phyloP scores from a whole-genome alignment of 2,113 vertebrate genomes.

The Ovis canadensis region DNA sequence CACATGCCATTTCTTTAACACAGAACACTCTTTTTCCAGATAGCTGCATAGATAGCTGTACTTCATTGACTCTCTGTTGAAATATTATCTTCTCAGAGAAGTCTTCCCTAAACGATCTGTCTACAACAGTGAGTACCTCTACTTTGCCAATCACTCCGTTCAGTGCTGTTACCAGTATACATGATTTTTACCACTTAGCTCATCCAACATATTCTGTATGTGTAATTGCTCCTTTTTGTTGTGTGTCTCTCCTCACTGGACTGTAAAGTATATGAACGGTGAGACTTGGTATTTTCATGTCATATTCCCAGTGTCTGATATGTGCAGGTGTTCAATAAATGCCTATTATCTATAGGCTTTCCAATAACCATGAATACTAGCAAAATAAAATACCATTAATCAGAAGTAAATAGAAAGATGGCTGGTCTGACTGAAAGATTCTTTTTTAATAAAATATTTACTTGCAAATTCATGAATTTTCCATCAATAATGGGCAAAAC shows the following conservation, averaged over 20 bases:
- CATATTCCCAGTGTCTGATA: background rate
- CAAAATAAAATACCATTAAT: background rate
- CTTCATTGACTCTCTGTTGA: background rate
- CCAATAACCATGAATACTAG: background rate
- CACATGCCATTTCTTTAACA: background rate
- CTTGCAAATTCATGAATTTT: conserved; percentile 9
- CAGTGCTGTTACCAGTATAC: background rate
- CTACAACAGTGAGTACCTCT: background rate
- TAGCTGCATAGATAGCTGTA: background rate
- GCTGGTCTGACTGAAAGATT: background rate
- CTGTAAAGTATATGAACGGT: background rate
- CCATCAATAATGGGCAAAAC: background rate
- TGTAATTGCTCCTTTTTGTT: background rate
- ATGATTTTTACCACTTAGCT: background rate
- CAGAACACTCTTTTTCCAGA: background rate
- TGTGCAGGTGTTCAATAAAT: background rate
- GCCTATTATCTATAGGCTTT: background rate
- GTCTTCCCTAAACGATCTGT: background rate
- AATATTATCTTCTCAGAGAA: background rate
- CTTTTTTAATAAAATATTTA: background rate
- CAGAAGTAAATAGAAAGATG: background rate
- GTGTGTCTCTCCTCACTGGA: background rate
- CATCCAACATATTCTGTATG: background rate
- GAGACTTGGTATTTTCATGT: background rate
- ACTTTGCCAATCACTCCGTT: background rate